Evolutionary conservation across 2,113 vertebrate species (phyloP).

Genomic region (Hyla sarda): DNA sequence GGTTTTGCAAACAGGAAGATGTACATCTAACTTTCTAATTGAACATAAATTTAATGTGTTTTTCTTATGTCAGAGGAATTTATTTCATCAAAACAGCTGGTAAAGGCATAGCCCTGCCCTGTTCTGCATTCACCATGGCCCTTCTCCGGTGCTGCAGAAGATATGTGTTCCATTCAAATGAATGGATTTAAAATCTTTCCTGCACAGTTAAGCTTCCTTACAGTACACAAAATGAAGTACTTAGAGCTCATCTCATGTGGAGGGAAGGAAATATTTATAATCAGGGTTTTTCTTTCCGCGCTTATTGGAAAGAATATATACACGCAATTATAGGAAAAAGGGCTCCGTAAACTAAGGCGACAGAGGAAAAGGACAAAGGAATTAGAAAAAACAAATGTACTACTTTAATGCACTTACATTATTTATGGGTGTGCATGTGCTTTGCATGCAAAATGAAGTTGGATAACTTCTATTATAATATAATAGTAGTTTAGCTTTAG

Average conservation of each 20-base stretch:
- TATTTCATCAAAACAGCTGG: constrained; percentile 16
- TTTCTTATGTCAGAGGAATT: not conserved
- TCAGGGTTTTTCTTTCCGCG: constrained; percentile 10
- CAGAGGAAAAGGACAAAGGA: not conserved
- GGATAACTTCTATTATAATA: not conserved
- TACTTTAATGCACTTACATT: constrained; percentile 20
- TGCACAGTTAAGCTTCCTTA: constrained; percentile 33
- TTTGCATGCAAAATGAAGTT: not conserved
- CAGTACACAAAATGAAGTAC: constrained; percentile 36
- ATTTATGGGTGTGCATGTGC: not conserved
- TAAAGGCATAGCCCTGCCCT: not conserved
- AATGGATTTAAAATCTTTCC: constrained; percentile 30
- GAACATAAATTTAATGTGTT: not conserved
- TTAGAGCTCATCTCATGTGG: constrained; percentile 13
- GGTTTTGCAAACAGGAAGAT: not conserved
- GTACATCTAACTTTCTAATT: not conserved
- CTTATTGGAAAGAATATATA: constrained; percentile 34
- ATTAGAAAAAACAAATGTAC: constrained; percentile 23
- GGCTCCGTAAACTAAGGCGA: not conserved
- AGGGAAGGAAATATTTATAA: constrained; percentile 40
- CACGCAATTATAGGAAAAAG: not conserved
- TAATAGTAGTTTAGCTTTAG: not conserved
- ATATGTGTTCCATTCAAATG: constrained; percentile 40
- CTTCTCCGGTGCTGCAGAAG: constrained; percentile 30
- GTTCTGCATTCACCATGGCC: constrained; percentile 38